A percentile compares a stretch with the other conserved stretches of the same genome.
Conservation (phyloP, 1,140 invertebrate species). For the Lucilia sericata region DNA sequence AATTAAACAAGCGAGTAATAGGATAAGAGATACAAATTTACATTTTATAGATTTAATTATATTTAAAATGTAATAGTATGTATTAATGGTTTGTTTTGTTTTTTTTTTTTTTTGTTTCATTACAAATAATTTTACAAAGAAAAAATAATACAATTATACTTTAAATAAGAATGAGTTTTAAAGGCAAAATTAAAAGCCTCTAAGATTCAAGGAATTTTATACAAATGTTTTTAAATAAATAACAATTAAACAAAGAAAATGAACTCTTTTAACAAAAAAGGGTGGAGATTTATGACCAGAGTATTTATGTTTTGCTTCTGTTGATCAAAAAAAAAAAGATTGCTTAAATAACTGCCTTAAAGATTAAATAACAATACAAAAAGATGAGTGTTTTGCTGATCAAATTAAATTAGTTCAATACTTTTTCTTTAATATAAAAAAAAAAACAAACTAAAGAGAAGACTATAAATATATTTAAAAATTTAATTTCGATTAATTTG, state of each 20-base stretch:
- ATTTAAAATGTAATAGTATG: not conserved
- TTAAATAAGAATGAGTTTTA: not conserved
- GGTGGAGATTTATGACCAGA: not conserved
- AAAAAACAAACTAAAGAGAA: too few species aligned
- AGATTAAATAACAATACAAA: constrained; percentile 21
- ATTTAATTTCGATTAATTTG: too few species aligned
- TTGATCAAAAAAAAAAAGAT: not conserved
- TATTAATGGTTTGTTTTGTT: not conserved
- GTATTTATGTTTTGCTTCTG: not conserved
- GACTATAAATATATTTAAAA: too few species aligned
- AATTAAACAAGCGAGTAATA: not conserved
- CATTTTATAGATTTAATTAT: not conserved
- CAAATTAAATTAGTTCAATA: too few species aligned
- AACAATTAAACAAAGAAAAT: not conserved
- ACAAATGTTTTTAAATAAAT: not conserved
- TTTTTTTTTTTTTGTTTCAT: constrained; percentile 20
- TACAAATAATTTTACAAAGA: constrained; percentile 37
- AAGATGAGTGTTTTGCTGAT: not conserved
- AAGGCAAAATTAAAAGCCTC: constrained; percentile 11
- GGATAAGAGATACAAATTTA: not conserved
- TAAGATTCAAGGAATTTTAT: not conserved
- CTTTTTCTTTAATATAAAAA: too few species aligned
- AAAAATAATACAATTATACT: not conserved
- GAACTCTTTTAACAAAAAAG: not conserved
- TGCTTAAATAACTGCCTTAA: constrained; percentile 26